These are phyloP conservation scores for Prosopocoilus inquinatus DNA, from an alignment of 2,888 invertebrate genomes.

Conservation along the genomic window DNA sequence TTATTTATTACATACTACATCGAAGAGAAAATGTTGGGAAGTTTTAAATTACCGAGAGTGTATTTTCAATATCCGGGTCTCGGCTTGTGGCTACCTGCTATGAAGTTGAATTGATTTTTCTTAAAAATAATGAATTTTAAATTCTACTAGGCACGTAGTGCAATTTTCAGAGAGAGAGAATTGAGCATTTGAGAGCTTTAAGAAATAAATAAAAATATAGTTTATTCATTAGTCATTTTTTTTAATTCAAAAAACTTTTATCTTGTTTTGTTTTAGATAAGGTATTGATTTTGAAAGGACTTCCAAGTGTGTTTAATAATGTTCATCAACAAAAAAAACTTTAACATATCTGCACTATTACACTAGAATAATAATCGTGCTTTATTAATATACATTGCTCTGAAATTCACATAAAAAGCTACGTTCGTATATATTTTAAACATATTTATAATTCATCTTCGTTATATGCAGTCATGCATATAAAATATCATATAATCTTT, in stretches of 20 bases:
- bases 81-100: no score
- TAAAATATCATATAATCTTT: conserved; percentile 8
- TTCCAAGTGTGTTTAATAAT: background rate
- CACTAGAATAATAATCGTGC: conserved; percentile 2
- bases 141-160: no score
- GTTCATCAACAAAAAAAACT: background rate
- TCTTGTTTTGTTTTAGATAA: no score
- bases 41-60: no score
- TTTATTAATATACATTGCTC: background rate
- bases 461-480: conserved; percentile 8
- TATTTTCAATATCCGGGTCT: no score
- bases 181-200: no score
- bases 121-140: no score
- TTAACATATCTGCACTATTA: background rate
- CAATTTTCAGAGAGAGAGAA: no score
- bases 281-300: background rate
- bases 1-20: no score
- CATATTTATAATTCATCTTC: background rate
- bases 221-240: background rate
- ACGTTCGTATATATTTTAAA: background rate
- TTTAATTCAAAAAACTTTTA: background rate
- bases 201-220: background rate
- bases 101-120: no score
- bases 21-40: no score
- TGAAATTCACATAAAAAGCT: conserved; percentile 27